phyloP scores from a whole-genome alignment of 2,113 vertebrate genomes.

The Phoenicopterus ruber region DNA sequence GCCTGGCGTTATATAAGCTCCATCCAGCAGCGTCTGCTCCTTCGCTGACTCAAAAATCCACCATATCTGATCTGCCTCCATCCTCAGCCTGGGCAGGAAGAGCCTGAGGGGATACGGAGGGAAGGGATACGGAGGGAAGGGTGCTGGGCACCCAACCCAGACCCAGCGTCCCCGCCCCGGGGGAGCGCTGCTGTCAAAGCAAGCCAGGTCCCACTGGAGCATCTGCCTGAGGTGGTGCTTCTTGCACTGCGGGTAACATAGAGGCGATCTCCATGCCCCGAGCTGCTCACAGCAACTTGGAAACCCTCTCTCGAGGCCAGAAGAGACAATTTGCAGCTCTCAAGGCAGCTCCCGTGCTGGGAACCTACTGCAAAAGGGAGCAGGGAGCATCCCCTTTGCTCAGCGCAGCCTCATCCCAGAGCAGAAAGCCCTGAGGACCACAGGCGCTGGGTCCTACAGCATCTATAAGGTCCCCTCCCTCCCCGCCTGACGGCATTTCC shows the following conservation, averaged over 20 bases:
- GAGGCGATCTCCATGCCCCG: background rate
- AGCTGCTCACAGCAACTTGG: background rate
- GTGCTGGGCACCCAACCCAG: background rate
- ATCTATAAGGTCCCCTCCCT: background rate
- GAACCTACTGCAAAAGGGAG: background rate
- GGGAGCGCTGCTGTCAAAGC: background rate
- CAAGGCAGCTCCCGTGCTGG: background rate
- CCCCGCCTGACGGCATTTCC: background rate
- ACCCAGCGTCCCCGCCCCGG: background rate
- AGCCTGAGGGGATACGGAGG: background rate
- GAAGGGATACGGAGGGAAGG: background rate
- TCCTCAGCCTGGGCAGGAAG: background rate
- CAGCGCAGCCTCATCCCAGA: background rate
- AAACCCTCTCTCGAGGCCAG: background rate
- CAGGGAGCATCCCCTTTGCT: background rate
- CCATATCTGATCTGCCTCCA: background rate
- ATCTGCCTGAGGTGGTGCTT: background rate
- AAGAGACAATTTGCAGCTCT: background rate
- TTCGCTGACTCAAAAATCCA: background rate
- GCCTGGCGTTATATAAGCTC: background rate
- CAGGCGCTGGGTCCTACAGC: background rate
- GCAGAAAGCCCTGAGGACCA: background rate
- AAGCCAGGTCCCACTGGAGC: background rate
- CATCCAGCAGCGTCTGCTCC: background rate
- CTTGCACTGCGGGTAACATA: too few species aligned